phyloP scores from a whole-genome alignment of 2,113 vertebrate species.

The Camelus dromedarius region DNA sequence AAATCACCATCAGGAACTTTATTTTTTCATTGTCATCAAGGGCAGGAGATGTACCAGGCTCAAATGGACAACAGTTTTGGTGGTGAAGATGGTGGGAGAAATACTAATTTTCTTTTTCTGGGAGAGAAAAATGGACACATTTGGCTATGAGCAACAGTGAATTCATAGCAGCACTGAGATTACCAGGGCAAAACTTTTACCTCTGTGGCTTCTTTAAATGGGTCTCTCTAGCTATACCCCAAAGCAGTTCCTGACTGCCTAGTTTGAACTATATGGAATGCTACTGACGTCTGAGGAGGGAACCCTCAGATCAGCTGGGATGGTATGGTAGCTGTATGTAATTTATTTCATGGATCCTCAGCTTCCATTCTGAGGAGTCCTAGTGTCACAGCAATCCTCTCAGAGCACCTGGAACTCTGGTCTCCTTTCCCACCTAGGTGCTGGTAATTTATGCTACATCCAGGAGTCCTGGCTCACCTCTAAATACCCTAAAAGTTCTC shows the following conservation, averaged over 20 bases:
- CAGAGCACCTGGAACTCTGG: background rate
- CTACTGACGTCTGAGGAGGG: background rate
- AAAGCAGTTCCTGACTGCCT: background rate
- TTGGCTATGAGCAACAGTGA: background rate
- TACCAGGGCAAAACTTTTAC: background rate
- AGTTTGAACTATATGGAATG: background rate
- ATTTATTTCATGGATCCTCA: background rate
- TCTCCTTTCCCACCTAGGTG: background rate
- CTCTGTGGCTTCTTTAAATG: constrained; percentile 10
- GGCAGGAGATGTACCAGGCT: background rate
- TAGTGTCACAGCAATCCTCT: background rate
- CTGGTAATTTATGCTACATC: background rate
- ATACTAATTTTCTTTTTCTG: background rate
- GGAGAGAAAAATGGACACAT: background rate
- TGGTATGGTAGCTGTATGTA: background rate
- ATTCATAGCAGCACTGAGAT: background rate
- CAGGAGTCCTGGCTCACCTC: background rate
- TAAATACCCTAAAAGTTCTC: background rate
- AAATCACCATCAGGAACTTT: constrained; percentile 26
- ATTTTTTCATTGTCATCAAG: constrained; percentile 11
- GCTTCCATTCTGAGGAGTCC: background rate
- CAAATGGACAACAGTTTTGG: constrained; percentile 46
- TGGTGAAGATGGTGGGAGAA: background rate
- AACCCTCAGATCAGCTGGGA: background rate
- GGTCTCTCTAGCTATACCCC: background rate